Base-by-base conservation (phyloP, 2,113 vertebrate genomes). In the Stomatorhinus ivindoensis region DNA sequence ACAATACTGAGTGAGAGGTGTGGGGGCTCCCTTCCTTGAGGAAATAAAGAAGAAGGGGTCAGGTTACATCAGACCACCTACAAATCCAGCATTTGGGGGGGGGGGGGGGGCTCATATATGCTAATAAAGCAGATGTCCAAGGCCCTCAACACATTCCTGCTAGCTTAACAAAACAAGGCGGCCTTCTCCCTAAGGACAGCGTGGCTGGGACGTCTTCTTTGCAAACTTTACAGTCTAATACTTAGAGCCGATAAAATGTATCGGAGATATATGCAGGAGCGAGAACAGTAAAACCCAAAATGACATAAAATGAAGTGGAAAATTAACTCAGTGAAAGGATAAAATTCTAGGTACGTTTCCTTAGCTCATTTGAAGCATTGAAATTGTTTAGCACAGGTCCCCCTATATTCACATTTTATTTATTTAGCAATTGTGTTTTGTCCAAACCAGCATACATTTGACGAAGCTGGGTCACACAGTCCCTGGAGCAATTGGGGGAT, bases 101-200 rank as follows among this genome's bases (percentile, higher is more conserved):
- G 69, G 92, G 92, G 91, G 93, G 4, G 51, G 51, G 51, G 51
- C 15, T 4, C 53, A 91, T 92, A 91, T 93, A 96, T 95, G 95
- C 94, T 95, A 96, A 96, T 95, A 93, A 93, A 94, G 93, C 94
- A 96, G 94, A 96, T 95, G 96, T 95, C 94, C 93, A 88, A 93
- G 91, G 92, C 93, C 89, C 92, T 92, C 91, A 80, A 94, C 92
- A 93, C 95, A 95, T 95, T 96, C 95, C 94, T 94, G 93, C 90
- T 92, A 91, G 88, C 93, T 92, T 94, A 93, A 94, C 94, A 95
- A 95, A 95, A 95, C 96, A 95, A 94, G 94, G 92, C 90, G 44
- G 91, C 93, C 93, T 92, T 93, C 92, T 92, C 90, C 91, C 91
- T 48, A 55, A 93, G 90, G 91, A 94, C 91, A 84, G n/a, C 6